Conservation (phyloP, 2,888 invertebrate genomes). For the Taenaris catops region DNA sequence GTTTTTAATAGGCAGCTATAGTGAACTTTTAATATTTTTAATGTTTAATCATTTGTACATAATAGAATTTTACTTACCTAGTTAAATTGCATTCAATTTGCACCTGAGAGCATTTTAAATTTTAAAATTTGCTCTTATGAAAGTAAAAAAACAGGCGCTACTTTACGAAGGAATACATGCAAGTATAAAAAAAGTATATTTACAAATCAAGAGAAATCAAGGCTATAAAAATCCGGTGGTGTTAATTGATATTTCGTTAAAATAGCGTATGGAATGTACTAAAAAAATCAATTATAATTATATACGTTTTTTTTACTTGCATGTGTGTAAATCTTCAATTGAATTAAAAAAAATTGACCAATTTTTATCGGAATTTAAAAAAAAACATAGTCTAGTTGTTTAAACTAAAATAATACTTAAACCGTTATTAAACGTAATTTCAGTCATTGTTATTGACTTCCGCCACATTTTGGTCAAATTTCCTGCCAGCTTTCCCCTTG, state of each 20-base stretch:
- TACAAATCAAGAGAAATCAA: background rate
- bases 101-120: constrained; percentile 2
- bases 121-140: constrained; percentile 1
- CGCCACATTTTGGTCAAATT: background rate
- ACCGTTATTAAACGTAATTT: constrained; percentile 1
- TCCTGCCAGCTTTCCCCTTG: constrained; percentile 21
- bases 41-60: too few species aligned
- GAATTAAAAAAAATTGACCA: constrained; percentile 18
- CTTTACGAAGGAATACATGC: background rate
- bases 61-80: too few species aligned
- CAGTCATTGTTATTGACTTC: background rate
- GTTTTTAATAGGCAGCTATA: too few species aligned
- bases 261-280: too few species aligned
- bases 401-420: constrained; percentile 1
- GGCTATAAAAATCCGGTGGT: too few species aligned
- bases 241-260: too few species aligned
- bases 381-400: constrained; percentile 1
- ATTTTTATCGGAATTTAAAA: constrained; percentile 11
- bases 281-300: background rate
- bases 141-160: too few species aligned
- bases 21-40: too few species aligned
- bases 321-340: background rate
- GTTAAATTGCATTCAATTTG: too few species aligned
- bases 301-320: background rate
- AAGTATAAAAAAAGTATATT: constrained; percentile 1